Evolutionary conservation across 2,888 invertebrate species (phyloP).

Genomic region (Scrobipalpa atriplicella): DNA sequence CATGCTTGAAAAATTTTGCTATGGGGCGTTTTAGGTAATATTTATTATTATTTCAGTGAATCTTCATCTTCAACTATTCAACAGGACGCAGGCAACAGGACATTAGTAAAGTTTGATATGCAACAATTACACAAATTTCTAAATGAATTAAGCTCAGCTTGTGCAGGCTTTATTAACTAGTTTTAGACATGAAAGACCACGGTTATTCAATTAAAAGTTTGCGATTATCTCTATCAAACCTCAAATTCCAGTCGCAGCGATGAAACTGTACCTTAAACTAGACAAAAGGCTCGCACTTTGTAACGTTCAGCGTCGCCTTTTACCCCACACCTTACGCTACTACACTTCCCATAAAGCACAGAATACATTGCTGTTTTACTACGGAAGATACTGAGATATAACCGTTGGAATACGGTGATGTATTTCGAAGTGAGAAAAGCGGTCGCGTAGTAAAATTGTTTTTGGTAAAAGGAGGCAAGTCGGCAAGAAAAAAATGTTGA

Average conservation of each 20-base stretch:
- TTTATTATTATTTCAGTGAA: too few relatives aligned
- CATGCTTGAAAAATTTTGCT: too few relatives aligned
- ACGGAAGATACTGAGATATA: too few relatives aligned
- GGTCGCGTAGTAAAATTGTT: slow-evolving; percentile 52
- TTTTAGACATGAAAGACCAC: too few relatives aligned
- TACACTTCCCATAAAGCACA: slow-evolving; percentile 37
- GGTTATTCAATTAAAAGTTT: too few relatives aligned
- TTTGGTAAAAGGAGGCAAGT: slow-evolving; percentile 50
- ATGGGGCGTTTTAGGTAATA: too few relatives aligned
- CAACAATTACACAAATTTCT: too few relatives aligned
- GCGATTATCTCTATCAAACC: not conserved
- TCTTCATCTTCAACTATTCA: too few relatives aligned
- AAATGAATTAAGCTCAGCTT: too few relatives aligned
- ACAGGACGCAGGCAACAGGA: too few relatives aligned
- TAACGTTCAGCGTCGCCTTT: slow-evolving; percentile 76
- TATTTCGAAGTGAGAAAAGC: slow-evolving; percentile 27
- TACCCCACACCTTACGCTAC: slow-evolving; percentile 51
- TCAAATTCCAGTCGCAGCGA: slow-evolving; percentile 37
- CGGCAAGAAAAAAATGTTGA: slow-evolving; percentile 67
- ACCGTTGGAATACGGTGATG: slow-evolving; percentile 43
- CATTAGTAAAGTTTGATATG: too few relatives aligned
- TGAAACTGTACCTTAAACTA: slow-evolving; percentile 59
- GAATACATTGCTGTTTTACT: slow-evolving; percentile 49
- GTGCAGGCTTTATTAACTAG: too few relatives aligned
- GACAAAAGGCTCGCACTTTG: slow-evolving; percentile 82